Evolutionary conservation across 2,888 invertebrate species (phyloP).

Genomic region (Blomia tropicalis): DNA sequence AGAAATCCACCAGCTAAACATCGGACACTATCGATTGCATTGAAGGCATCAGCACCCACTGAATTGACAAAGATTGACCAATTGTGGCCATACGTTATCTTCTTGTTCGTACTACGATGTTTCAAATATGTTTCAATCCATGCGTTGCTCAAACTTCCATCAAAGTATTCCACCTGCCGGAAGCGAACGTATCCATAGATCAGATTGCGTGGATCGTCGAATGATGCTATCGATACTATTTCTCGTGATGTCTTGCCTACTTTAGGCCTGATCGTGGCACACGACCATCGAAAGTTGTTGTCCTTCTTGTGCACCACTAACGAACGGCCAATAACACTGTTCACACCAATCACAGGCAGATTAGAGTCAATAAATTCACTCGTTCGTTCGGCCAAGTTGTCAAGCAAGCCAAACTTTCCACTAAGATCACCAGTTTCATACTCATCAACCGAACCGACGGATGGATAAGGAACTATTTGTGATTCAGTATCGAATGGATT

Average conservation of each 20-base stretch:
- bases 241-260: slow-evolving; percentile 72
- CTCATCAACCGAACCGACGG: slow-evolving; percentile 58
- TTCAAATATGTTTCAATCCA: slow-evolving; percentile 69
- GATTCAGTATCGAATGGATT: slow-evolving; percentile 61
- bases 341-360: slow-evolving; percentile 60
- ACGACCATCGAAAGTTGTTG: slow-evolving; percentile 53
- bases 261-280: slow-evolving; percentile 58
- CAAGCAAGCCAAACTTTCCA: slow-evolving; percentile 59
- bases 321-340: slow-evolving; percentile 68
- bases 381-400: slow-evolving; percentile 43
- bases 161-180: slow-evolving; percentile 70
- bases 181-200: slow-evolving; percentile 69
- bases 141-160: slow-evolving; percentile 72
- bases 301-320: slow-evolving; percentile 58
- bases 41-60: slow-evolving; percentile 74
- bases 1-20: slow-evolving; percentile 79
- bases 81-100: slow-evolving; percentile 58
- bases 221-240: slow-evolving; percentile 68
- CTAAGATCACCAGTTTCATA: slow-evolving; percentile 49
- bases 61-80: slow-evolving; percentile 84
- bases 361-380: slow-evolving; percentile 57
- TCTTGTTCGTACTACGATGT: slow-evolving; percentile 72
- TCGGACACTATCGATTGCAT: slow-evolving; percentile 56
- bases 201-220: slow-evolving; percentile 64
- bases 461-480: slow-evolving; percentile 32